phyloP scores from a whole-genome alignment of 2,797 vertebrate genomes.

The Catostomus latipinnis region DNA sequence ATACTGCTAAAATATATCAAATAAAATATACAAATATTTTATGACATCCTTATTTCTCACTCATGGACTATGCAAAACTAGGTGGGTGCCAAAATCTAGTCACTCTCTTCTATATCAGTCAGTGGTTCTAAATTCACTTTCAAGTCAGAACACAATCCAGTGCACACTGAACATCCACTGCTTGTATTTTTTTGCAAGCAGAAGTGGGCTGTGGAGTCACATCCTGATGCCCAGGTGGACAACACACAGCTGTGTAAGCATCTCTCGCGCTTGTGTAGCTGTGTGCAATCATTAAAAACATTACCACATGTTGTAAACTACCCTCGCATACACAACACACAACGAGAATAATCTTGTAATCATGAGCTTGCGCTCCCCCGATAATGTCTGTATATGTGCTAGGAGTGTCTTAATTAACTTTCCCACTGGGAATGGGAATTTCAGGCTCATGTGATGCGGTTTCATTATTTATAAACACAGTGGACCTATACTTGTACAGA shows the following conservation, averaged over 20 bases:
- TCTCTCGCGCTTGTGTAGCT: slow-evolving; percentile 55
- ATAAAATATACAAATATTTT: no score
- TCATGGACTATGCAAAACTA: neutral
- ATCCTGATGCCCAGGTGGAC: slow-evolving; percentile 65
- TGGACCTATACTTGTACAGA: neutral
- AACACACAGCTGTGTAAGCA: slow-evolving; percentile 42
- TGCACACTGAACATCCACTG: slow-evolving; percentile 7
- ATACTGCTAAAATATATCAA: no score
- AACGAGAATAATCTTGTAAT: slow-evolving; percentile 54
- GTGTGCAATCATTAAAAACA: slow-evolving; percentile 59
- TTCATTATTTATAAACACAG: slow-evolving; percentile 11
- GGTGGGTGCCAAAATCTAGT: neutral
- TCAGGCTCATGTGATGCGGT: neutral
- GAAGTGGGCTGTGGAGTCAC: slow-evolving; percentile 59
- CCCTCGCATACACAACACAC: slow-evolving; percentile 5
- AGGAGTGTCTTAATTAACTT: slow-evolving; percentile 37
- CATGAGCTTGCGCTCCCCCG: neutral
- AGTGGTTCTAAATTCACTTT: neutral
- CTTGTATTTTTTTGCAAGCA: slow-evolving; percentile 43
- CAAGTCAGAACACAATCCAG: neutral
- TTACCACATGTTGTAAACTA: slow-evolving; percentile 45
- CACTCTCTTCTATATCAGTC: neutral
- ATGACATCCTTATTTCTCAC: no score
- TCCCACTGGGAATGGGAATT: neutral
- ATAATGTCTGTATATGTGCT: slow-evolving; percentile 22